Conservation (phyloP, 64 coral and sea anemone species). For the Exaiptasia diaphana region DNA sequence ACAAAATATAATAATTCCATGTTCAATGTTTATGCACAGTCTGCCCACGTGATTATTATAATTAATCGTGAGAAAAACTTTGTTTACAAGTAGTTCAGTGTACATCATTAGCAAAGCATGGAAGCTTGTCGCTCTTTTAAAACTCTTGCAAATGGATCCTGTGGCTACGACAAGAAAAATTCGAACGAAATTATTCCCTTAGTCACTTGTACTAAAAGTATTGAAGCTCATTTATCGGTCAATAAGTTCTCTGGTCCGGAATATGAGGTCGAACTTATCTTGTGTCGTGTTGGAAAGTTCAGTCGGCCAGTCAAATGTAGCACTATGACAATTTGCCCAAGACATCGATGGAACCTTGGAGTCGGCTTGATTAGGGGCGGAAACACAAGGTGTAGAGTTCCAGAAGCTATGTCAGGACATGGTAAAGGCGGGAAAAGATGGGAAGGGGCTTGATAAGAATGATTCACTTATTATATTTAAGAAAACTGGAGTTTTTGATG, state of each 20-base stretch:
- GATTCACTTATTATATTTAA: constrained; percentile 47
- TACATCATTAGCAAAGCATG: too few species aligned
- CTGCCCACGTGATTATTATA: too few species aligned
- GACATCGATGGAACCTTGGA: constrained; percentile 39
- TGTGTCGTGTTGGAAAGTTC: constrained; percentile 32
- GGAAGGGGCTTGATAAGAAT: constrained; percentile 43
- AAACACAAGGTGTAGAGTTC: constrained; percentile 48
- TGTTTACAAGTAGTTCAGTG: too few species aligned
- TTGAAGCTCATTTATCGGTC: constrained; percentile 27
- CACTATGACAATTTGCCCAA: constrained; percentile 38
- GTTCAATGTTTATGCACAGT: too few species aligned
- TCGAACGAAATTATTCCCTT: constrained; percentile 8
- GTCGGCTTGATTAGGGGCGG: constrained; percentile 33
- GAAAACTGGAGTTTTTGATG: constrained; percentile 53
- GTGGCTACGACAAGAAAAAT: neutral
- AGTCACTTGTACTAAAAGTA: constrained; percentile 18
- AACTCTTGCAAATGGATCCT: too few species aligned
- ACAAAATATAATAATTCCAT: neutral
- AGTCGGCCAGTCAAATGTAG: neutral
- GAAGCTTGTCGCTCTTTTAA: neutral
- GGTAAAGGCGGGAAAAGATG: constrained; percentile 41
- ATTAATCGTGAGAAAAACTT: too few species aligned
- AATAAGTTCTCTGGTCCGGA: constrained; percentile 18
- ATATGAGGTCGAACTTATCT: constrained; percentile 40
- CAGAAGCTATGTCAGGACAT: constrained; percentile 44